Evolutionary conservation across 2,888 invertebrate genomes (phyloP), one percentile per base, ranked within the genome.

Genomic region (Sphaerophoria taeniata): DNA sequence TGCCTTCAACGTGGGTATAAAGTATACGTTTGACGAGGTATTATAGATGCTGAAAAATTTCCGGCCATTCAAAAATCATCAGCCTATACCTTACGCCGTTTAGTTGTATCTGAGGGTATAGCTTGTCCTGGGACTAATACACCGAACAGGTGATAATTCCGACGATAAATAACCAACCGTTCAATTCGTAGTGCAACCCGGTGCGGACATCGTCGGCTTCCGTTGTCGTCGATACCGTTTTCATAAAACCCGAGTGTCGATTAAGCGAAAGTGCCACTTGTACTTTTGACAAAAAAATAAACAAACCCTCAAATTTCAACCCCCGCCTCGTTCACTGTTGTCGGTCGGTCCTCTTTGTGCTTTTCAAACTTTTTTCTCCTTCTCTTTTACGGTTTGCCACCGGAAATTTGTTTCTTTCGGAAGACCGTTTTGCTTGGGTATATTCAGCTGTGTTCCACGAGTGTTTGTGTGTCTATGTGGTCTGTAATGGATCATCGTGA

Each of bases 321-420:
- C 85, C 80, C 77, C 56, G 70, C 11, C 6, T 6, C 36, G 7
- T 80, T 76, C 69, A 9, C 1, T 9, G 75, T 85, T 53, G 43
- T 24, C 45, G 39, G 12, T 24, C 45, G 24, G 24, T 24, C 24
- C 24, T 24, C 24, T 24, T 24, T 24, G 34, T 24, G 75, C 58
- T 75, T 53, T 67, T 39, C 9, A 12, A 39, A 53, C 39, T 39
- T 67, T 67, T 58, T 16, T 24, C 43, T 53, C 31, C 14, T 49
- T 60, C 36, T 9, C 43, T 63, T 47, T 31, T 6, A 45, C 55
- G 43, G 61, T 58, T 72, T 72, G 55, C 75, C 67, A 81, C 85
- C 85, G 85, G 85, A 85, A 81, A 85, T 85, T 85, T 85, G 85
- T 85, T 85, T 85, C 81, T 81, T 85, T 85, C 76, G 81, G 76